These are phyloP conservation scores for Apeltes quadracus DNA, from an alignment of 2,113 vertebrate genomes.

Conservation along the genomic window DNA sequence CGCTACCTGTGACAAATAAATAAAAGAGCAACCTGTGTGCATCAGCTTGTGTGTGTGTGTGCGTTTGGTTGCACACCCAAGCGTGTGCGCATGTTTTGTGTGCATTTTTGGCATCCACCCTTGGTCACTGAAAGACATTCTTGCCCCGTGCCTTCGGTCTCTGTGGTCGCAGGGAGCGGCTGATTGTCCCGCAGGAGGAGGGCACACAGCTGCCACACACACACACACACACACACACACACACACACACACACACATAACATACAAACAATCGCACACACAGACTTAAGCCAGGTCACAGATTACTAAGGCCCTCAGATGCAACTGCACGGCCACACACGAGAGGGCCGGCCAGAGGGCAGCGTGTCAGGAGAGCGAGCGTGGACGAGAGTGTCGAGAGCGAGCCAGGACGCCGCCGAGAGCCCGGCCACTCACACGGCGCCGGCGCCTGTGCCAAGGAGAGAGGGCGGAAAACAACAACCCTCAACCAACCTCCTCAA, in stretches of 20 bases:
- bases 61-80: slow-evolving; percentile 22
- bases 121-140: slow-evolving; percentile 74
- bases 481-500: slow-evolving; percentile 51
- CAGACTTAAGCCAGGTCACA: slow-evolving; percentile 21
- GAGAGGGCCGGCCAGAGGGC: slow-evolving; percentile 65
- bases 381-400: slow-evolving; percentile 33
- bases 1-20: background rate
- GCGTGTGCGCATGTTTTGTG: slow-evolving; percentile 30
- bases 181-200: slow-evolving; percentile 65
- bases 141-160: slow-evolving; percentile 71
- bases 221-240: slow-evolving; percentile 37
- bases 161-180: slow-evolving; percentile 72
- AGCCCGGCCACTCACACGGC: slow-evolving; percentile 55
- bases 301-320: slow-evolving; percentile 32
- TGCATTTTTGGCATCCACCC: slow-evolving; percentile 55
- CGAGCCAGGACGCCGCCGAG: slow-evolving; percentile 55
- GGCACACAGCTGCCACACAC: slow-evolving; percentile 69
- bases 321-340: slow-evolving; percentile 59
- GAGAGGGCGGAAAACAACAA: slow-evolving; percentile 62
- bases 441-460: slow-evolving; percentile 49
- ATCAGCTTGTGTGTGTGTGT: slow-evolving; percentile 23
- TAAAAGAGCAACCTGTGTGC: slow-evolving; percentile 13
- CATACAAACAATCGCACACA: slow-evolving; percentile 11
- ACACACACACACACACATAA: slow-evolving; percentile 15
- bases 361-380: slow-evolving; percentile 69